These are phyloP conservation scores for Platanista minor DNA, from an alignment of 2,113 vertebrate species.

Conservation along the genomic window DNA sequence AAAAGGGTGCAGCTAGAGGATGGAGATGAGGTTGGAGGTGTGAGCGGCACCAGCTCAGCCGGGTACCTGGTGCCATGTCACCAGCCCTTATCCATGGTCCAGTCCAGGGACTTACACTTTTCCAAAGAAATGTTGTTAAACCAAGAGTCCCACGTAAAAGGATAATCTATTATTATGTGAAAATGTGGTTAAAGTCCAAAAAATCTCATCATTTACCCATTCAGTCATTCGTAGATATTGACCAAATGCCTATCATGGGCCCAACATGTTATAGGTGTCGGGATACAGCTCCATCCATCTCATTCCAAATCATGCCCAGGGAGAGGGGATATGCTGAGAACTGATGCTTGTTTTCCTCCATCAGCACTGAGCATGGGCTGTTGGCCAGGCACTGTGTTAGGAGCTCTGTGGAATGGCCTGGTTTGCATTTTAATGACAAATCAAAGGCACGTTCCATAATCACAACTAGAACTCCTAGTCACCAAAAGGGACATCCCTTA, in stretches of 20 bases:
- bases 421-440: not conserved
- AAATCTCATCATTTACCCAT: not conserved
- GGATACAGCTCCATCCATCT: not conserved
- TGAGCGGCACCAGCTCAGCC: not conserved
- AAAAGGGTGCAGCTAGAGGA: not conserved
- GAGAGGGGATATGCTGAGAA: not conserved
- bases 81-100: not conserved
- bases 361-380: not conserved
- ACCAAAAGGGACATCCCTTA: not conserved
- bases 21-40: not conserved
- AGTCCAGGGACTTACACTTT: not conserved
- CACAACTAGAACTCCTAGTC: not conserved
- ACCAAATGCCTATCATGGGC: not conserved
- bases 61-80: not conserved
- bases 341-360: not conserved
- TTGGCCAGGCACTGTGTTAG: not conserved
- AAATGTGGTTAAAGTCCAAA: not conserved
- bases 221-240: not conserved
- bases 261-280: not conserved
- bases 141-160: not conserved
- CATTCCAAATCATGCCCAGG: not conserved
- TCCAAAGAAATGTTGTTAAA: not conserved
- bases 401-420: not conserved
- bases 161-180: not conserved
- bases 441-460: not conserved